A percentile compares a stretch with the other conserved stretches of the same genome.
Conservation (phyloP, 2,888 invertebrate genomes). For the Seladonia tumulorum region DNA sequence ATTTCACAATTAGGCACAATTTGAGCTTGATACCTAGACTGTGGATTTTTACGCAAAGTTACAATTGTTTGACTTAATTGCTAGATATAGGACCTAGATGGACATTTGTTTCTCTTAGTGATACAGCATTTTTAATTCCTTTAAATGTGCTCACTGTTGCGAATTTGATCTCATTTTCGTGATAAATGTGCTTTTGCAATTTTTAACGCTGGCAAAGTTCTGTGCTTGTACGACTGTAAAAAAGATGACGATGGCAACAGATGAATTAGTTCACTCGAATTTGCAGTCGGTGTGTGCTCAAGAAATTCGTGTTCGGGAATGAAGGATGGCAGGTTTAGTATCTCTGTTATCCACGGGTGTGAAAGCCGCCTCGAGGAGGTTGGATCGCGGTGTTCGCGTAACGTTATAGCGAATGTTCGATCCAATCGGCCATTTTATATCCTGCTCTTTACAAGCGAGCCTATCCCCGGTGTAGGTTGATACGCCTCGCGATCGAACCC, state of each 20-base stretch:
- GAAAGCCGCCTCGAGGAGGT: neutral
- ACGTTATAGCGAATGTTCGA: constrained; percentile 30
- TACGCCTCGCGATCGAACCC: constrained; percentile 24
- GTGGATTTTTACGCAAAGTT: neutral
- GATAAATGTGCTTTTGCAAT: too few relatives aligned
- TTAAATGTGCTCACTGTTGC: too few relatives aligned
- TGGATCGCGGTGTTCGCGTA: neutral
- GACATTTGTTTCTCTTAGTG: too few relatives aligned
- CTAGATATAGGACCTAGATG: neutral
- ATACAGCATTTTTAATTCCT: too few relatives aligned
- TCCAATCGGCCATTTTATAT: constrained; percentile 24
- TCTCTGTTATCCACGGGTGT: neutral
- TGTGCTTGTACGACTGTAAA: too few relatives aligned
- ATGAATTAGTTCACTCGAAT: too few relatives aligned
- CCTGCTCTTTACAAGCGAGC: neutral
- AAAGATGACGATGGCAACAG: too few relatives aligned
- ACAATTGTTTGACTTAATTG: neutral
- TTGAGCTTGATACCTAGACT: too few relatives aligned
- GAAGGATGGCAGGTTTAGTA: neutral
- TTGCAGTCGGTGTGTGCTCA: neutral
- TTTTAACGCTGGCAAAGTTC: too few relatives aligned
- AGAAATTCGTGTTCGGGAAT: neutral
- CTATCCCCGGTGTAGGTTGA: neutral
- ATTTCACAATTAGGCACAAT: too few relatives aligned
- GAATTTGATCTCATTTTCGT: too few relatives aligned